Evolutionary conservation across 2,113 vertebrate species (phyloP), one percentile per base, ranked within the genome.

Genomic region (Engraulis encrasicolus): DNA sequence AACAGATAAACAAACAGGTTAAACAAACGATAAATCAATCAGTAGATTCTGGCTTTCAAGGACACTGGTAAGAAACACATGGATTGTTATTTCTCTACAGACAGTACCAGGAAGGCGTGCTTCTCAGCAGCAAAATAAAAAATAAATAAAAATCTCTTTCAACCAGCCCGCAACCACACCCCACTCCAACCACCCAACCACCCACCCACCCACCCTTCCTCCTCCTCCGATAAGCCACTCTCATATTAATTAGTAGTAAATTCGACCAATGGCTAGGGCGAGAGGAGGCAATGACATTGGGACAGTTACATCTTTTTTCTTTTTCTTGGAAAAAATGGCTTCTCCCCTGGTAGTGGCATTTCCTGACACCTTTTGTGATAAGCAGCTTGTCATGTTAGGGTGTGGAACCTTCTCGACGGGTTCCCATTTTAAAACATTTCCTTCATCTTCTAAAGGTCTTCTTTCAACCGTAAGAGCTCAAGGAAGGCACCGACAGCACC

Each of bases 401-500:
- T 83, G 81, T 40, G 40, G 66, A 36, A 74, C 66, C 66, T n/a
- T 74, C 27, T 34, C 12, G 17, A 74, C 66, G 14, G 31, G 23
- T 74, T 74, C 27, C 66, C 27, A 31, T 31, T 74, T n/a, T n/a
- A n/a, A n/a, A n/a, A 27, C 20, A 66, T 79, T 81, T 80, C 81
- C 23, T 87, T 38, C 80, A 71, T 61, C 77, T 82, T 74, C 89
- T 71, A 89, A 49, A 86, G 87, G 81, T 90, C 89, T 58, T 91
- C 88, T 0, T 95, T 90, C 1, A 86, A 86, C 84, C 81, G 94
- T 92, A 97, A 91, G 79, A 97, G 95, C 82, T 96, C 95, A 83
- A 97, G 94, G 27, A 97, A 92, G 83, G 97, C 96, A 14, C 97
- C 97, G 0, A 97, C 97, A 0, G 96, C 96, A 0, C 97, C 97